phyloP scores from a whole-genome alignment of 2,113 vertebrate genomes.

The Nothoprocta perdicaria region DNA sequence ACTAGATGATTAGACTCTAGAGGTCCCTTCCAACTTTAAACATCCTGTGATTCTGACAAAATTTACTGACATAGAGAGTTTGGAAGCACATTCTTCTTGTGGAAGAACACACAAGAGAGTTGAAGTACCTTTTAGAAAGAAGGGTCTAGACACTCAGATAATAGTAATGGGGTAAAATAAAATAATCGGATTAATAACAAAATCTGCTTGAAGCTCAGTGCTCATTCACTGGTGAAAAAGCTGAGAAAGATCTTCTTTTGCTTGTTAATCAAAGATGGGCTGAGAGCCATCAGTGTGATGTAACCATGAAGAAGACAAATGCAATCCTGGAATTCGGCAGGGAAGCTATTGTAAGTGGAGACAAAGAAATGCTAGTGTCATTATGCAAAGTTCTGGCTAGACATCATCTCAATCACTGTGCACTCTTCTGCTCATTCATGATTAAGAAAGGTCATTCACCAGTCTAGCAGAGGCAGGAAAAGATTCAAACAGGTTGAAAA shows the following conservation, averaged over 20 bases:
- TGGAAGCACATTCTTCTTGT: not conserved
- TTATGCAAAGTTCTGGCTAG: not conserved
- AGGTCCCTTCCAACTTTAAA: no score
- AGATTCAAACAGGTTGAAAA: not conserved
- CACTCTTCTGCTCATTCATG: not conserved
- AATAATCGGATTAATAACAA: not conserved
- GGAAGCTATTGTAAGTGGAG: not conserved
- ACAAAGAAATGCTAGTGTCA: not conserved
- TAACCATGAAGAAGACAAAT: not conserved
- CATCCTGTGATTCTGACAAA: not conserved
- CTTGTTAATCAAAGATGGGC: not conserved
- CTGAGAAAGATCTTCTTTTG: not conserved
- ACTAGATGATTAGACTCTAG: no score
- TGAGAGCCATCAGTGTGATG: not conserved
- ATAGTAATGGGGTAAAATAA: not conserved
- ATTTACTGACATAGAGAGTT: not conserved
- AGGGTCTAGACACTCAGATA: not conserved
- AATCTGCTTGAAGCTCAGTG: not conserved
- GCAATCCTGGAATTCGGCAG: not conserved
- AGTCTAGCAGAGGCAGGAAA: not conserved
- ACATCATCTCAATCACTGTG: not conserved
- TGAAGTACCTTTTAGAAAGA: not conserved
- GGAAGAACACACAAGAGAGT: not conserved
- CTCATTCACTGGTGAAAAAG: not conserved
- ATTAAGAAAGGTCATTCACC: not conserved